These are phyloP conservation scores for Hapalemur alaotrensis DNA, from an alignment of 2,797 vertebrate genomes.

Conservation along the genomic window DNA sequence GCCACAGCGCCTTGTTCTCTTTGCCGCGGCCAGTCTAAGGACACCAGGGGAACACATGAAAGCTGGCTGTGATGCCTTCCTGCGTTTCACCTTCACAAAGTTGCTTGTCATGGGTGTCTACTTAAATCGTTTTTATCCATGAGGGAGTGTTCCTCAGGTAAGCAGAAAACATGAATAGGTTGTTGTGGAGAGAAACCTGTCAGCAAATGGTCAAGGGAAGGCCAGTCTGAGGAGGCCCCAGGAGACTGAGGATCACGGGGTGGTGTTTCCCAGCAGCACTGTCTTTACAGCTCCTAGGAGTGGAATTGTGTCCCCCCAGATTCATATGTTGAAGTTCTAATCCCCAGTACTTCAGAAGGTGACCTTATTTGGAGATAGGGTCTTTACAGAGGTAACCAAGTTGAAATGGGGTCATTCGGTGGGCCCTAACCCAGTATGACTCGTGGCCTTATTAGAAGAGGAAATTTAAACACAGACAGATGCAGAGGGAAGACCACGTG, in stretches of 20 bases:
- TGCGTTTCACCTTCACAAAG: not conserved
- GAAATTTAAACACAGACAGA: not conserved
- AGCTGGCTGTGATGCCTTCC: not conserved
- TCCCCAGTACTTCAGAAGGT: not conserved
- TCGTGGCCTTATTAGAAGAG: not conserved
- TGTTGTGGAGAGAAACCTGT: not conserved
- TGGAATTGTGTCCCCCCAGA: not conserved
- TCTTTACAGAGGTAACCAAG: not conserved
- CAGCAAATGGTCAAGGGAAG: not conserved
- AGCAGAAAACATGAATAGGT: not conserved
- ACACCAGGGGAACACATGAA: not conserved
- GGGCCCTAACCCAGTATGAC: not conserved
- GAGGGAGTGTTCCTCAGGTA: not conserved
- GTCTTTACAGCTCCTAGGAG: not conserved
- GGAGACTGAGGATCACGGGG: not conserved
- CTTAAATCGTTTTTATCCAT: not conserved
- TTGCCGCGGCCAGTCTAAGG: not conserved
- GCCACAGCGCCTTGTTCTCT: not conserved
- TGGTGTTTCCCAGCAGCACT: not conserved
- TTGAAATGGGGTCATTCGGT: not conserved
- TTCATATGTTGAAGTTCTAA: not conserved
- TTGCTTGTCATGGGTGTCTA: not conserved
- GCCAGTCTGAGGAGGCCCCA: not conserved
- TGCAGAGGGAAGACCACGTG: not conserved
- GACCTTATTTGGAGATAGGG: not conserved